Conservation (phyloP, 2,113 vertebrate species). For the Macrotus californicus region DNA sequence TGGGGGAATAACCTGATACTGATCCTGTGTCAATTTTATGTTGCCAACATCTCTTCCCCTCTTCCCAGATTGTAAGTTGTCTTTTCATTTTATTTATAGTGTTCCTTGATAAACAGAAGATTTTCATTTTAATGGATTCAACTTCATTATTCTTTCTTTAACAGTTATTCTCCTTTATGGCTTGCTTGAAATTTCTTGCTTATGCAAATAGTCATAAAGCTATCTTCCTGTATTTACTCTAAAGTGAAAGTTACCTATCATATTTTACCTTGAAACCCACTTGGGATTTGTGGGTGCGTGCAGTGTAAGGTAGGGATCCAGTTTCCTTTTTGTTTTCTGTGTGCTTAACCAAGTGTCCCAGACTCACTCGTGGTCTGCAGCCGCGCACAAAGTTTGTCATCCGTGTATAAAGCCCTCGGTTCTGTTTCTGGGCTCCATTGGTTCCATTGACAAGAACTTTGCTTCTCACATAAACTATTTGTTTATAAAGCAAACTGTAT, state of each 20-base stretch:
- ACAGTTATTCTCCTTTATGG: not conserved
- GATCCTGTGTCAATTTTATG: not conserved
- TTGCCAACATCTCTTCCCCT: not conserved
- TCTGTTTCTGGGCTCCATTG: not conserved
- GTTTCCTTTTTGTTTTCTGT: not conserved
- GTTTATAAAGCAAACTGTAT: not conserved
- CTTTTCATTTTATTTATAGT: not conserved
- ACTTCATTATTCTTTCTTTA: not conserved
- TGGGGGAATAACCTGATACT: not conserved
- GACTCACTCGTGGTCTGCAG: not conserved
- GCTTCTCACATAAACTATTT: not conserved
- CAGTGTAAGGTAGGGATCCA: not conserved
- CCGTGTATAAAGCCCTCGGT: not conserved
- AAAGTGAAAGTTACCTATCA: not conserved
- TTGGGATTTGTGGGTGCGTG: not conserved
- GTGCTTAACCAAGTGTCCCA: not conserved
- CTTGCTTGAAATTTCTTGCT: constrained; percentile 7
- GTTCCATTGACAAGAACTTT: not conserved
- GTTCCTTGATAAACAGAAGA: not conserved
- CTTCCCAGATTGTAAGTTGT: not conserved
- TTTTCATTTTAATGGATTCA: not conserved
- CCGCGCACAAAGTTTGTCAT: not conserved
- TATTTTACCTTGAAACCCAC: not conserved
- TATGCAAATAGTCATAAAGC: not conserved
- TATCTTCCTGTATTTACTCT: not conserved